These are phyloP conservation scores for Resseliella maxima DNA, from an alignment of 2,888 invertebrate species.

Conservation along the genomic window DNA sequence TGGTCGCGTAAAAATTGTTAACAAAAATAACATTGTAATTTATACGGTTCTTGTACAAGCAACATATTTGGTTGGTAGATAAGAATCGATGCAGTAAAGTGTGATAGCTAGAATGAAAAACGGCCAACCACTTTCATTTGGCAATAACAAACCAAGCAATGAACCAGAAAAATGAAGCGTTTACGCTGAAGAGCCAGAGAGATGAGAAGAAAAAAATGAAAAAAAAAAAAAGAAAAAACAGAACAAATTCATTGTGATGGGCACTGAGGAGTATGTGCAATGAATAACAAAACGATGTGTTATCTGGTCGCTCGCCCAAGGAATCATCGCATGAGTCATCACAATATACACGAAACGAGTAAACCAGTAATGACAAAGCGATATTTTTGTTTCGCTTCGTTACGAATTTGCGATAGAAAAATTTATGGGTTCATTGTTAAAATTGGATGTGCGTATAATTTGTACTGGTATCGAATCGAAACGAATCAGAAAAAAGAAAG, in stretches of 20 bases:
- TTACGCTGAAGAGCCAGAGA: neutral
- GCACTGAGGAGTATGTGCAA: neutral
- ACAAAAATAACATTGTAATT: conserved; percentile 43
- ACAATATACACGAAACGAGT: neutral
- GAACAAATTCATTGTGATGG: neutral
- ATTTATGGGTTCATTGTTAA: conserved; percentile 29
- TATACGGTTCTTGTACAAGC: conserved; percentile 5
- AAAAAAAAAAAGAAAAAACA: neutral
- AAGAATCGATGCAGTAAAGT: conserved; percentile 12
- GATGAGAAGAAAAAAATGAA: neutral
- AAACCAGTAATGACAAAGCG: neutral
- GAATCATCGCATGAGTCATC: conserved; percentile 9
- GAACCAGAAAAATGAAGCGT: conserved; percentile 45
- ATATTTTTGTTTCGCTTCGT: conserved; percentile 40
- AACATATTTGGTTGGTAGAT: conserved; percentile 23
- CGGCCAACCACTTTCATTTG: conserved; percentile 47
- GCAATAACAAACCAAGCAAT: conserved; percentile 49
- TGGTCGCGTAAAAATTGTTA: conserved; percentile 25
- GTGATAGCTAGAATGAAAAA: conserved; percentile 42
- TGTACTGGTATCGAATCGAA: neutral
- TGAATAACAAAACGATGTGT: conserved; percentile 24
- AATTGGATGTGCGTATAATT: conserved; percentile 48
- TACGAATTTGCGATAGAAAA: conserved; percentile 44
- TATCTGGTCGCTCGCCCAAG: neutral
- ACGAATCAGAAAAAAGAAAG: too few relatives aligned